Evolutionary conservation across 1,140 invertebrate genomes (phyloP), one percentile per base, ranked within the genome.

Genomic region (Pinna nobilis): DNA sequence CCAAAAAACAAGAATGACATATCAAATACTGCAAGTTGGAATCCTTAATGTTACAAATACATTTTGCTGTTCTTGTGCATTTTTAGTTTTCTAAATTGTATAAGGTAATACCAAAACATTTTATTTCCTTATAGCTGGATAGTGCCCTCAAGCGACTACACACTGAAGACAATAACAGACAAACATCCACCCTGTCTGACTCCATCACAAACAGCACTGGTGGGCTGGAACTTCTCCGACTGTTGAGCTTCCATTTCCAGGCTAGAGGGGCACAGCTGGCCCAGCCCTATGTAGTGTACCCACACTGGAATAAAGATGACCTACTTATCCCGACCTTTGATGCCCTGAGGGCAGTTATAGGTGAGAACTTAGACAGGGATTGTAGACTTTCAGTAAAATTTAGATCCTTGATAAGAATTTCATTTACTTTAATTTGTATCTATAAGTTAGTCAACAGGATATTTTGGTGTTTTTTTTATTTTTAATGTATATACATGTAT

Each of bases 201-300:
- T 63, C 72, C 6, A 53, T 87, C 28, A 70, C 73, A 25, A 37
- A 57, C 0, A 81, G 80, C 37, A n/a, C 13, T 11, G 70, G 65
- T 37, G 80, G 76, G 30, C 66, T 88, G 23, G 77, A 78, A 20
- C 75, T 88, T 33, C 81, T 88, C 25, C 81, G 84, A 37, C 75
- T 82, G 44, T 79, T 88, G 1, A 86, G 86, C 11, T 88, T 86
- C 72, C 86, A 87, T 69, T 88, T 88, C 72, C 85, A 88, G 67
- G 80, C 84, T n/a, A 79, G 79, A 51, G 84, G 82, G 6, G 39
- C 72, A 30, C 51, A 67, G 3, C 64, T 84, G 25, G 61, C 71
- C 3, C 55, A 77, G n/a, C 86, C 82, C 2, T 87, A 86, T 77
- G 77, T 88, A 7, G 66, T 88, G n/a, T 88, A 82, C 67, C 87